These are phyloP conservation scores for Clivina fossor DNA, from an alignment of 2,888 invertebrate species.

Conservation along the genomic window DNA sequence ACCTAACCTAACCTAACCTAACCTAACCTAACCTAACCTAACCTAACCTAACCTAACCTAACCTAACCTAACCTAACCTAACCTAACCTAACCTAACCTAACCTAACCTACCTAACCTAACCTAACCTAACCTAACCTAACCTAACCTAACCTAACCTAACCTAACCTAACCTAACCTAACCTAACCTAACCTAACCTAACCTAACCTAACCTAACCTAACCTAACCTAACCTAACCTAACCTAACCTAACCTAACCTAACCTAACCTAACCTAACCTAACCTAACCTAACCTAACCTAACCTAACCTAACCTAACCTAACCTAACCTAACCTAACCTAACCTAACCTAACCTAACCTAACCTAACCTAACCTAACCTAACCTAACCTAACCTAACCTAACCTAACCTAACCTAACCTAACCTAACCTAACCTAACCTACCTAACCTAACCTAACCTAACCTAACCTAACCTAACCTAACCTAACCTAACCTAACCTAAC, in stretches of 20 bases:
- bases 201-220: constrained; percentile 17
- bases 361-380: constrained; percentile 7
- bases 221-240: constrained; percentile 17
- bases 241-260: constrained; percentile 17
- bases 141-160: background rate
- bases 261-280: constrained; percentile 17
- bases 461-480: constrained; percentile 7
- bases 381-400: constrained; percentile 7
- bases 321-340: constrained; percentile 7
- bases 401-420: constrained; percentile 7
- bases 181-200: constrained; percentile 17
- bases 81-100: background rate
- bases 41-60: constrained; percentile 27
- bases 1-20: constrained; percentile 25
- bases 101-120: constrained; percentile 1
- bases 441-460: constrained; percentile 7
- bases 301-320: constrained; percentile 7
- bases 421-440: too few species aligned
- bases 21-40: constrained; percentile 17
- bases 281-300: constrained; percentile 15
- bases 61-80: constrained; percentile 26
- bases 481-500: constrained; percentile 7
- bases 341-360: constrained; percentile 7
- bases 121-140: background rate
- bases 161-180: constrained; percentile 16